These are phyloP conservation scores for Lepeophtheirus nordmannii DNA, from an alignment of 2,888 invertebrate species.

Conservation along the genomic window DNA sequence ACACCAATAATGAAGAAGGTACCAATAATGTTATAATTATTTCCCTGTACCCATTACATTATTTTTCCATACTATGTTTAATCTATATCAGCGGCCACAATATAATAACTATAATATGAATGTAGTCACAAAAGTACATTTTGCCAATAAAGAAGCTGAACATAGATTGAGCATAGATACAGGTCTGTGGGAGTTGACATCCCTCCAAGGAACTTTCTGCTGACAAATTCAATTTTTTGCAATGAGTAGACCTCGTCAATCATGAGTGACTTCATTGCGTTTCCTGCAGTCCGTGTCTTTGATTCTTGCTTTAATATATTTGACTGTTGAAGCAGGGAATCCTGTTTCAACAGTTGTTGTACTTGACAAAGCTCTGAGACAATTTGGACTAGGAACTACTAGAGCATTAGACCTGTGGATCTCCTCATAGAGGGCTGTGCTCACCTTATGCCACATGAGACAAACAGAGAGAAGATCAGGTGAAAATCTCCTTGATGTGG, in stretches of 20 bases:
- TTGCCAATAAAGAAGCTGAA: no score
- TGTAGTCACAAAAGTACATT: no score
- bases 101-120: no score
- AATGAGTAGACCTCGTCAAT: background rate
- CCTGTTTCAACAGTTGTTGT: background rate
- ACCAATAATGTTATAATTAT: no score
- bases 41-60: no score
- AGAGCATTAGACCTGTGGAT: no score
- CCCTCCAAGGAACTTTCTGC: background rate
- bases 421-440: background rate
- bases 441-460: background rate
- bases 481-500: background rate
- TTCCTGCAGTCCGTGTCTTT: background rate
- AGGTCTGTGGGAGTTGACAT: no score
- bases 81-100: no score
- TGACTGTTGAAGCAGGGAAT: background rate
- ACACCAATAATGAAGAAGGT: no score
- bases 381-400: background rate
- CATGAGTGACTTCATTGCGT: background rate
- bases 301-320: background rate
- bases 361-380: background rate
- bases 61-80: no score
- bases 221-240: background rate
- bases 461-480: background rate
- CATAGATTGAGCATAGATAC: no score